phyloP scores from a whole-genome alignment of 2,797 vertebrate genomes.

The Coregonus ussuriensis region DNA sequence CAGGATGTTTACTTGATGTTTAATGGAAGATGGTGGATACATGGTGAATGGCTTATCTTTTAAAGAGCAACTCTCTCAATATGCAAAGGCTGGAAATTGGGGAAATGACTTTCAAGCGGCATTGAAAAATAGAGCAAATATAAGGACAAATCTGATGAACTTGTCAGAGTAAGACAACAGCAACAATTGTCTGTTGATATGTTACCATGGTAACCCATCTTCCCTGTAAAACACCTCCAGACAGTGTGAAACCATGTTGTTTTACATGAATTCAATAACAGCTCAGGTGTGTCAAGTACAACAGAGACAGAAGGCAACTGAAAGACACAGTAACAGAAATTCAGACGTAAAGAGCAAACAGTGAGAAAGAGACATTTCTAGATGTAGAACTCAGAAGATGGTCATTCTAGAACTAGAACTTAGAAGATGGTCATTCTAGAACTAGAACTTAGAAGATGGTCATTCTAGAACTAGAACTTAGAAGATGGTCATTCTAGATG shows the following conservation, averaged over 20 bases:
- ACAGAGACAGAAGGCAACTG: background rate
- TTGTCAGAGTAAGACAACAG: background rate
- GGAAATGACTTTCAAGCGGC: background rate
- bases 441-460: no score
- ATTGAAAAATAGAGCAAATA: background rate
- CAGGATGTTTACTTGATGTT: background rate
- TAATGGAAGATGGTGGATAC: background rate
- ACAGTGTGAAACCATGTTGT: background rate
- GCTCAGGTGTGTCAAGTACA: background rate
- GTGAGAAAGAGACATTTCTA: no score
- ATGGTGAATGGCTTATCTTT: background rate
- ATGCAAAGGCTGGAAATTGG: background rate
- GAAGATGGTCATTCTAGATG: no score
- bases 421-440: no score
- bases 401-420: no score
- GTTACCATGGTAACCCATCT: conserved; percentile 1
- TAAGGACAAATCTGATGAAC: background rate
- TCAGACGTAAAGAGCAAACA: no score
- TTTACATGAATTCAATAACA: background rate
- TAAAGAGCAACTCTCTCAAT: background rate
- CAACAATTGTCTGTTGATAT: background rate
- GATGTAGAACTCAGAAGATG: no score
- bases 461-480: no score
- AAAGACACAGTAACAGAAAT: background rate
- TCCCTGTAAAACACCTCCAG: background rate